Conservation (phyloP, 2,797 vertebrate species). For the Hylomyscus alleni region DNA sequence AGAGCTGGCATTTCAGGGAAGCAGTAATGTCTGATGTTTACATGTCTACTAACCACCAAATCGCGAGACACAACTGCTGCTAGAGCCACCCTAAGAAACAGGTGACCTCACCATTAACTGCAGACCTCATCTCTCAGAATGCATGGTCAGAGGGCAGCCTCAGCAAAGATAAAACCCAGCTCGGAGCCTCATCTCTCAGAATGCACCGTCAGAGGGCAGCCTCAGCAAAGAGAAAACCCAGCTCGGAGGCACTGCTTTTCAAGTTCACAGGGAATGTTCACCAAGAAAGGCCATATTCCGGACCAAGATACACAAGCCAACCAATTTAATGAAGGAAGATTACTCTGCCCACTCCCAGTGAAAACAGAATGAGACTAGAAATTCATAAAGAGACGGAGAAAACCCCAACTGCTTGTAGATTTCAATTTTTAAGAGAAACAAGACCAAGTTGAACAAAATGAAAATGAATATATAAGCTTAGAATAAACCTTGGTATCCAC, state of each 20-base stretch:
- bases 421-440: neutral
- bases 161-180: neutral
- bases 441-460: neutral
- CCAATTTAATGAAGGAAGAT: neutral
- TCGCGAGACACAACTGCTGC: neutral
- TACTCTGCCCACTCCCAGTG: neutral
- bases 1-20: neutral
- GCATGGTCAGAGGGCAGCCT: neutral
- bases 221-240: neutral
- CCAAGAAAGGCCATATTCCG: neutral
- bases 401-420: neutral
- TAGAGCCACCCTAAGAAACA: neutral
- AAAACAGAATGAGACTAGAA: neutral
- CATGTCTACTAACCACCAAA: neutral
- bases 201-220: neutral
- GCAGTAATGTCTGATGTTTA: neutral
- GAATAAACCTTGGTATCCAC: neutral
- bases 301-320: neutral
- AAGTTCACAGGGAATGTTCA: neutral
- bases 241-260: neutral
- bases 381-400: neutral
- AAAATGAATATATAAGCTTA: neutral
- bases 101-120: neutral
- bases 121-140: neutral
- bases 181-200: neutral